phyloP scores from a whole-genome alignment of 2,888 invertebrate species.

The Cosmopolites sordidus region DNA sequence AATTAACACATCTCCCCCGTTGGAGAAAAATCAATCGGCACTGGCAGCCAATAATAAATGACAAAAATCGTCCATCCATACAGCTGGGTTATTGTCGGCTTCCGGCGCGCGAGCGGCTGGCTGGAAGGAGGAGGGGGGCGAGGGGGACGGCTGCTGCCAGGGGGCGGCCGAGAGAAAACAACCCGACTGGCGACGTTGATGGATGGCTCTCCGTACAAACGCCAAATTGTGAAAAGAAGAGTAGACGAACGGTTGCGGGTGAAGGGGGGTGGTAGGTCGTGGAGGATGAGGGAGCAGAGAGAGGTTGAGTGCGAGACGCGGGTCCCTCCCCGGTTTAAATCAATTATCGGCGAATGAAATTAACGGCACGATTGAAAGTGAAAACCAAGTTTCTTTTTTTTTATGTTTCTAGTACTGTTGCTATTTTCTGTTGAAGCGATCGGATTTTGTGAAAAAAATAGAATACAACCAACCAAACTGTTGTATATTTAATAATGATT shows the following conservation, averaged over 20 bases:
- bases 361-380: conserved; percentile 2
- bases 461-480: too few relatives aligned
- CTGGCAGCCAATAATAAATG: conserved; percentile 49
- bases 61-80: conserved; percentile 52
- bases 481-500: too few relatives aligned
- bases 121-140: conserved; percentile 35
- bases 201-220: conserved; percentile 53
- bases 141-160: conserved; percentile 33
- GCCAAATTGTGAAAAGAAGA: conserved; percentile 53
- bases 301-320: conserved; percentile 37
- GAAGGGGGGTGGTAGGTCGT: conserved; percentile 27
- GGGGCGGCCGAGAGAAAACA: conserved; percentile 46
- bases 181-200: conserved; percentile 53
- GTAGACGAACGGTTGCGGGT: conserved; percentile 44
- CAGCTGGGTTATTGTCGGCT: conserved; percentile 49
- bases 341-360: conserved; percentile 43
- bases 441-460: too few relatives aligned
- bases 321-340: conserved; percentile 41
- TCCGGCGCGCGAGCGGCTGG: conserved; percentile 29
- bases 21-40: conserved; percentile 48
- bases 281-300: neutral
- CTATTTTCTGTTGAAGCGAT: too few relatives aligned
- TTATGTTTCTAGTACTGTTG: too few relatives aligned
- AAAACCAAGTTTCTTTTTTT: too few relatives aligned
- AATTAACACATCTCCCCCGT: conserved; percentile 46